Evolutionary conservation across 2,113 vertebrate species (phyloP).

Genomic region (Cygnus atratus): DNA sequence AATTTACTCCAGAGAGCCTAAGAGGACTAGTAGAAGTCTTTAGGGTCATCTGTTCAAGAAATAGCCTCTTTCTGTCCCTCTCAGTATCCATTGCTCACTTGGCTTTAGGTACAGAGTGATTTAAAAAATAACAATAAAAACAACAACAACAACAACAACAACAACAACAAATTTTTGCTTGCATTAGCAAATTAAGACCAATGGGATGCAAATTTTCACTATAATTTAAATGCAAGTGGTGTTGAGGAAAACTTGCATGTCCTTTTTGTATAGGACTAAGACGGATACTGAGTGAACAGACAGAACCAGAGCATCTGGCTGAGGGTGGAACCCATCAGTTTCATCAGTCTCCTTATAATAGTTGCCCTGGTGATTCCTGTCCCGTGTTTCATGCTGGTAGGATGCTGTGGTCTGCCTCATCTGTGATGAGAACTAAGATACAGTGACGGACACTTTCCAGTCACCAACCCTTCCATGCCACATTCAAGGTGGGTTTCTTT

Average conservation of each 20-base stretch:
- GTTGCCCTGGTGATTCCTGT: neutral
- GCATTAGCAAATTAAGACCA: neutral
- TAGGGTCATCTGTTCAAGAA: neutral
- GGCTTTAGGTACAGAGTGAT: neutral
- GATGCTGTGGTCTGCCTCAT: neutral
- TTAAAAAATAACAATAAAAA: neutral
- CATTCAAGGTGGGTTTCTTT: neutral
- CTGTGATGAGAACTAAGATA: neutral
- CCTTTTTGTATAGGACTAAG: neutral
- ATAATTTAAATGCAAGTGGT: neutral
- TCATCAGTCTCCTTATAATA: neutral
- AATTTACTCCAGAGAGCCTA: neutral
- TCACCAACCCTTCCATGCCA: neutral
- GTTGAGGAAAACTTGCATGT: neutral
- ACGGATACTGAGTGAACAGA: neutral
- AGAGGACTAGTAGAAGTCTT: neutral
- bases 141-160: neutral
- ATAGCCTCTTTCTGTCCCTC: neutral
- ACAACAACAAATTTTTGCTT: neutral
- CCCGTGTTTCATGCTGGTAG: neutral
- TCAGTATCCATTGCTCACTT: neutral
- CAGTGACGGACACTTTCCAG: neutral
- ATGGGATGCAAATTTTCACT: neutral
- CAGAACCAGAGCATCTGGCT: neutral
- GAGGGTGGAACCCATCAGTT: neutral